These are phyloP conservation scores for Metellina segmentata DNA, from an alignment of 2,888 invertebrate genomes.

Conservation along the genomic window DNA sequence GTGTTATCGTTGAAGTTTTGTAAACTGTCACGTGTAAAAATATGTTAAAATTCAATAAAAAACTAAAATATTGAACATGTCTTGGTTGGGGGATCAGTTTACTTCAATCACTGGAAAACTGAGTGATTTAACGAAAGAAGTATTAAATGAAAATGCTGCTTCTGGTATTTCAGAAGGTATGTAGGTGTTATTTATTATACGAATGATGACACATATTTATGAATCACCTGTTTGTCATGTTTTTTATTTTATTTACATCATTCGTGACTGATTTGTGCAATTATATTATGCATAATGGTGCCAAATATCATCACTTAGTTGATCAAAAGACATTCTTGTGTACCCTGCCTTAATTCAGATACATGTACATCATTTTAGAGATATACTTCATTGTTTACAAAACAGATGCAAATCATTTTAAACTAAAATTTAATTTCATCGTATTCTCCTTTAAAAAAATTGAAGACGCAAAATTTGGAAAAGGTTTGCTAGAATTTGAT, in stretches of 20 bases:
- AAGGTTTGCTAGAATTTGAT: too few relatives aligned
- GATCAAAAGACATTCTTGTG: too few relatives aligned
- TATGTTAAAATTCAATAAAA: constrained; percentile 6
- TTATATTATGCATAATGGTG: too few relatives aligned
- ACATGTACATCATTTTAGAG: background rate
- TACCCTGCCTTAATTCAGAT: too few relatives aligned
- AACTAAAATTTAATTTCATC: background rate
- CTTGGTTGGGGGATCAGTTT: constrained; percentile 83
- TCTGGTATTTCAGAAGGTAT: constrained; percentile 10
- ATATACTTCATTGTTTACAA: background rate
- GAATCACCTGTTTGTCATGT: too few relatives aligned
- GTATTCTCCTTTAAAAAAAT: background rate
- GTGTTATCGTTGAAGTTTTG: background rate
- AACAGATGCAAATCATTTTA: background rate
- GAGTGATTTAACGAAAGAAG: constrained; percentile 91
- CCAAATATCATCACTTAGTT: too few relatives aligned
- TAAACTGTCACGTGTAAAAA: constrained; percentile 56
- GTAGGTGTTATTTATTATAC: background rate
- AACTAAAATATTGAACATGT: constrained; percentile 79
- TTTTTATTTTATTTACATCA: too few relatives aligned
- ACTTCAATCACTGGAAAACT: constrained; percentile 91
- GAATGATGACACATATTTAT: background rate
- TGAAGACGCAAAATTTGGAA: too few relatives aligned
- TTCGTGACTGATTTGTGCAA: too few relatives aligned
- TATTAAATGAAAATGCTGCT: constrained; percentile 88